These are phyloP conservation scores for Harpagifer antarcticus DNA, from an alignment of 2,797 vertebrate genomes.

Conservation along the genomic window DNA sequence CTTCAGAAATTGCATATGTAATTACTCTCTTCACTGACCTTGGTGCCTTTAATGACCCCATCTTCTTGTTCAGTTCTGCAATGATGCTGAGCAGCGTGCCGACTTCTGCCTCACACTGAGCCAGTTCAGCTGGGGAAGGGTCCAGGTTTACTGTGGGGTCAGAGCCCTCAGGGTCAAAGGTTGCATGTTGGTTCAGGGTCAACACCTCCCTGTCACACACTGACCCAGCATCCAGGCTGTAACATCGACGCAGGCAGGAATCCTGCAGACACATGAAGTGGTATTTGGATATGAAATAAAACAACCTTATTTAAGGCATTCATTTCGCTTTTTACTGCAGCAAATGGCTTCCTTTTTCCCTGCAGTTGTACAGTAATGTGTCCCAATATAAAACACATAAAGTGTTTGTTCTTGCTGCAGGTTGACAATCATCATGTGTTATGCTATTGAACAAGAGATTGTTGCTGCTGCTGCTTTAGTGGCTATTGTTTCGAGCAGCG, in stretches of 20 bases:
- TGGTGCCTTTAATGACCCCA: conserved; percentile 79
- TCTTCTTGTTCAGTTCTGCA: conserved; percentile 79
- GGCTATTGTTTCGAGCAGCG: conserved; percentile 83
- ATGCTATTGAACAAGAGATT: conserved; percentile 41
- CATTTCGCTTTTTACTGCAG: neutral
- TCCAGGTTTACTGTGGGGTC: conserved; percentile 65
- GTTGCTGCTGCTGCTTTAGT: conserved; percentile 59
- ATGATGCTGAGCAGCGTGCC: conserved; percentile 75
- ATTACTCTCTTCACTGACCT: conserved; percentile 70
- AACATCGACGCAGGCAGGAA: conserved; percentile 57
- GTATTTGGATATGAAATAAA: neutral
- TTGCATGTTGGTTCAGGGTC: conserved; percentile 25
- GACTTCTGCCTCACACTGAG: conserved; percentile 80
- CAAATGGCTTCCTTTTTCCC: neutral
- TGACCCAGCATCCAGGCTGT: conserved; percentile 66
- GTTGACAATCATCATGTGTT: conserved; percentile 3
- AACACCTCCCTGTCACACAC: conserved; percentile 54
- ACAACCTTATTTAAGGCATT: neutral
- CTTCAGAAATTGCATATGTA: neutral
- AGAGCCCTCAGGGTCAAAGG: conserved; percentile 55
- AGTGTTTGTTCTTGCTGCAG: neutral
- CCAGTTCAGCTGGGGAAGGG: conserved; percentile 72
- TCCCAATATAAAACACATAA: neutral
- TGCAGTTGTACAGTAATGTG: neutral
- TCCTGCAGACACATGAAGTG: conserved; percentile 56